Evolutionary conservation across 2,113 vertebrate genomes (phyloP).

Genomic region (Forbesichthys agassizii): DNA sequence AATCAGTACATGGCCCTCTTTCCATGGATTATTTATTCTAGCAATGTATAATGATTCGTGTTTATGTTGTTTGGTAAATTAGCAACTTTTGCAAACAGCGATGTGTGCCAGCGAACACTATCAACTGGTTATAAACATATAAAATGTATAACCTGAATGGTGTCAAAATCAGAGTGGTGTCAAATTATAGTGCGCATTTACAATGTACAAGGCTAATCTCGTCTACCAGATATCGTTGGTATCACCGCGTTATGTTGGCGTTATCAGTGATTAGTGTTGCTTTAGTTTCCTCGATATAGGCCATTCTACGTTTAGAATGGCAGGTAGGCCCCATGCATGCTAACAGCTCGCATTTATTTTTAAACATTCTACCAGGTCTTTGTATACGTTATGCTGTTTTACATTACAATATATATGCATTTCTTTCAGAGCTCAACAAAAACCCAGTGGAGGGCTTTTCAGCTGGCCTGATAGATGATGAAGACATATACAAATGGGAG

Average conservation of each 20-base stretch:
- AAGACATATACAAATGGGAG: constrained; percentile 82
- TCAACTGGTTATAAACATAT: not conserved
- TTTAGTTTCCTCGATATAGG: not conserved
- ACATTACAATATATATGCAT: not conserved
- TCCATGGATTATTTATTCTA: constrained; percentile 27
- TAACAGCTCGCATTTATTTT: not conserved
- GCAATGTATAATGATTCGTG: not conserved
- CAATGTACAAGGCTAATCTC: not conserved
- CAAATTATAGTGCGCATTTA: not conserved
- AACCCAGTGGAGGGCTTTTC: constrained; percentile 82
- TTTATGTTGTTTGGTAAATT: not conserved
- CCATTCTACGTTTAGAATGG: not conserved
- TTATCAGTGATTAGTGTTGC: not conserved
- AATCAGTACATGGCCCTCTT: constrained; percentile 51
- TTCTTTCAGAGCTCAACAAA: constrained; percentile 76
- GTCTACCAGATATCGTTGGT: not conserved
- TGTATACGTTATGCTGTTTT: no score
- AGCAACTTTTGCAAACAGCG: not conserved
- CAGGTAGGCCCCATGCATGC: not conserved
- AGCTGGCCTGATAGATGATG: constrained; percentile 77
- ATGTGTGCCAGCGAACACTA: not conserved
- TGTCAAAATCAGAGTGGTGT: constrained; percentile 9
- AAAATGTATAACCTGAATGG: not conserved
- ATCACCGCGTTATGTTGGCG: not conserved
- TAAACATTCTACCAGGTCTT: no score